Conservation (phyloP, 2,113 vertebrate species). For the Cinclus cinclus region DNA sequence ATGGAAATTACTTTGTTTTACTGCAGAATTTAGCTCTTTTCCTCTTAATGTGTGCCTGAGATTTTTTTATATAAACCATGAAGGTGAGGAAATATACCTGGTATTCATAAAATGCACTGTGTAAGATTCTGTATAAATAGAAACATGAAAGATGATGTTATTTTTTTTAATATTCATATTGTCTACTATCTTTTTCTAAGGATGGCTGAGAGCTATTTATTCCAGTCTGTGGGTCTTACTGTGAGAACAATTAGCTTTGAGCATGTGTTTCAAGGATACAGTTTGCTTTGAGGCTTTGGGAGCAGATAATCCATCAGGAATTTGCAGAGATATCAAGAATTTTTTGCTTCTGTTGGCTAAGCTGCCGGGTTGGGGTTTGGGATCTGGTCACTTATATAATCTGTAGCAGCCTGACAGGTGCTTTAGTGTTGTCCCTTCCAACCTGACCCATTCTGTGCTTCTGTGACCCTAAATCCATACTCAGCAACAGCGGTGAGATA, state of each 20-base stretch:
- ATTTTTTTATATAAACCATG: background rate
- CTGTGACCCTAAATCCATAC: background rate
- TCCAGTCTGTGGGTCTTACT: background rate
- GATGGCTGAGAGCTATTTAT: background rate
- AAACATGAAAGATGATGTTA: background rate
- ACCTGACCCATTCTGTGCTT: background rate
- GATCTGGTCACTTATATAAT: background rate
- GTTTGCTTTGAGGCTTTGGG: background rate
- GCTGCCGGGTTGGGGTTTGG: rapidly evolving
- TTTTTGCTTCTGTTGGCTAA: background rate
- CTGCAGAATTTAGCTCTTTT: background rate
- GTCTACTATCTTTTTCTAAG: background rate
- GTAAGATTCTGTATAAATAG: background rate
- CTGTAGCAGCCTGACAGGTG: background rate
- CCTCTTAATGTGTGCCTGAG: background rate
- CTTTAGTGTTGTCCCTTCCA: background rate
- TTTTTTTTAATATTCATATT: background rate
- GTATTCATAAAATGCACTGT: background rate
- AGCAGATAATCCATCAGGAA: background rate
- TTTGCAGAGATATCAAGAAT: background rate
- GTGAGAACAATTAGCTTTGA: background rate
- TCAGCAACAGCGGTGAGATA: background rate
- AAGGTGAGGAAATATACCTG: background rate
- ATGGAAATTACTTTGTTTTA: background rate
- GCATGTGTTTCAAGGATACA: background rate